Conservation (phyloP, 2,797 vertebrate genomes). For the Nothura maculosa region DNA sequence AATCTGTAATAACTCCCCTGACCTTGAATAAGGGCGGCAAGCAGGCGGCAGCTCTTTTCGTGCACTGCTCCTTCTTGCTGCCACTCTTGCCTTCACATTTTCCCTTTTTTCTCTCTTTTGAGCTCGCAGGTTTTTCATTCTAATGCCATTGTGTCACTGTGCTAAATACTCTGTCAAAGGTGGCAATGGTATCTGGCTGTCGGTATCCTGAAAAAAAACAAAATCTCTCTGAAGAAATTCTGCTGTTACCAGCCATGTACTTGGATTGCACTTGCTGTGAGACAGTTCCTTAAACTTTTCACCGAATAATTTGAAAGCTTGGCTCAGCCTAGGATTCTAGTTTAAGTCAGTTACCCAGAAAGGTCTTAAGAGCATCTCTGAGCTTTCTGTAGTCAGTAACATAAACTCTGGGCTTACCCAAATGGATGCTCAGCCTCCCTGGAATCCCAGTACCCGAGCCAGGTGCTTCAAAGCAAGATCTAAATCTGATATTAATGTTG, state of each 20-base stretch:
- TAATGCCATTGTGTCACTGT: neutral
- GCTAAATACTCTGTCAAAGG: neutral
- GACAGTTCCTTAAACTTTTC: slow-evolving; percentile 43
- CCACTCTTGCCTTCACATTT: neutral
- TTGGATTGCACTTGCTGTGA: slow-evolving; percentile 31
- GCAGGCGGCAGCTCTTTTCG: neutral
- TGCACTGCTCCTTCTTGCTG: neutral
- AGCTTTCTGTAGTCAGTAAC: slow-evolving; percentile 55
- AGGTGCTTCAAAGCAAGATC: slow-evolving; percentile 40
- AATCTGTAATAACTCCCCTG: neutral
- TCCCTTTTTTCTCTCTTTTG: fast-evolving
- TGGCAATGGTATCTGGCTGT: neutral
- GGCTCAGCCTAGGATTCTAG: slow-evolving; percentile 57
- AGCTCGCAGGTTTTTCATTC: neutral
- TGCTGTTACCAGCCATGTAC: neutral
- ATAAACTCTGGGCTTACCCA: slow-evolving; percentile 53
- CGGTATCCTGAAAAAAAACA: neutral
- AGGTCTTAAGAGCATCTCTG: slow-evolving; percentile 59
- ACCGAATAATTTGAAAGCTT: slow-evolving; percentile 66
- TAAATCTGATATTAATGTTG: slow-evolving; percentile 58
- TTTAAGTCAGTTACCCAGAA: slow-evolving; percentile 64
- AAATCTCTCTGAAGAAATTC: slow-evolving; percentile 24
- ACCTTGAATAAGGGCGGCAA: neutral
- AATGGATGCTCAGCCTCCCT: slow-evolving; percentile 19
- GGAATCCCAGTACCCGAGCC: slow-evolving; percentile 35